Conservation (phyloP, 92 coral and sea anemone genomes). For the Phenganax marumi region DNA sequence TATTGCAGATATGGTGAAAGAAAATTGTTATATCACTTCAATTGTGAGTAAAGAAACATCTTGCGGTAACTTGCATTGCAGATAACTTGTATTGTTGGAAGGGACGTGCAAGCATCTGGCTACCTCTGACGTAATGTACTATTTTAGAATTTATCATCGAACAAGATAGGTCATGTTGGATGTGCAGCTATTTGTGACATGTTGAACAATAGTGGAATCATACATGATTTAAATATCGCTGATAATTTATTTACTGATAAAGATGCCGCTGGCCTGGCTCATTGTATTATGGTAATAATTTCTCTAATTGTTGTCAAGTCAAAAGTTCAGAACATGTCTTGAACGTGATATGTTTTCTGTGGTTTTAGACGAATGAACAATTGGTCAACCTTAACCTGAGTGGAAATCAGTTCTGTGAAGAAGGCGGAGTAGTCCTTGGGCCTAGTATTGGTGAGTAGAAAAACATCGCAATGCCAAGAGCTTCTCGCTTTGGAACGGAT, state of each 20-base stretch:
- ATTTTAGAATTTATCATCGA: conserved; percentile 75
- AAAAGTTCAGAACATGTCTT: background rate
- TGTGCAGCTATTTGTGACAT: conserved; percentile 80
- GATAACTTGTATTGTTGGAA: too few relatives aligned
- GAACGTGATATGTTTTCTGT: background rate
- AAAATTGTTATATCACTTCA: conserved; percentile 82
- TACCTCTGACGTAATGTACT: too few relatives aligned
- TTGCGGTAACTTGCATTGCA: too few relatives aligned
- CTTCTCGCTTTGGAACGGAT: background rate
- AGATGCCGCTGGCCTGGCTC: conserved; percentile 62
- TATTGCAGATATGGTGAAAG: conserved; percentile 87
- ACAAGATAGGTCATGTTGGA: conserved; percentile 73
- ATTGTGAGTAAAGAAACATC: conserved; percentile 60
- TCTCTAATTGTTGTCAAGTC: background rate
- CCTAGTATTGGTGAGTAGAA: conserved; percentile 74
- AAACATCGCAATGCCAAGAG: background rate
- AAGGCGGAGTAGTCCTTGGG: conserved; percentile 78
- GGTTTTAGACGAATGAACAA: conserved; percentile 79
- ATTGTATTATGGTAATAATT: conserved; percentile 68
- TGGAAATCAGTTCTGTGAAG: conserved; percentile 82
- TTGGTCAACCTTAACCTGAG: conserved; percentile 72
- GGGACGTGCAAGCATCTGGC: too few relatives aligned
- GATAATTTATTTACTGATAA: conserved; percentile 72
- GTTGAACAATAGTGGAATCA: conserved; percentile 70
- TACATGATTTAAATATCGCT: conserved; percentile 66